A percentile compares a stretch with the other conserved stretches of the same genome.
Conservation (phyloP, 2,888 invertebrate genomes). For the Coleophora deauratella region DNA sequence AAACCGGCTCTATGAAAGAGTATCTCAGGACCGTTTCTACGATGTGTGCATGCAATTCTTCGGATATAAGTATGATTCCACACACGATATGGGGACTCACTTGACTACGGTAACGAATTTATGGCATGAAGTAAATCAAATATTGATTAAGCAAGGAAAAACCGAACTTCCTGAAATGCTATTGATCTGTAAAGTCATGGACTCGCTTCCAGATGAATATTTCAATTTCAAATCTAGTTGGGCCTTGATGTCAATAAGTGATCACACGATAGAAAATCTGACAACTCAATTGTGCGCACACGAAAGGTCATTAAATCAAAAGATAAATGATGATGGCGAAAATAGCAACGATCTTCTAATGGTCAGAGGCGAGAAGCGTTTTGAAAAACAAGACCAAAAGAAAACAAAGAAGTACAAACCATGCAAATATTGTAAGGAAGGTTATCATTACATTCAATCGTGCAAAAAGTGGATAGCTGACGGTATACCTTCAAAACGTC, state of each 20-base stretch:
- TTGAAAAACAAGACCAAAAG: not conserved
- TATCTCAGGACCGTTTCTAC: constrained; percentile 1
- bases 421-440: too few species aligned
- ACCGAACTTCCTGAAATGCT: constrained; percentile 1
- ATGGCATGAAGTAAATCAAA: constrained; percentile 1
- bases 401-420: too few species aligned
- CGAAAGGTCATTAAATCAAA: constrained; percentile 1
- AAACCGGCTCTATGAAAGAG: constrained; percentile 6
- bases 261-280: constrained; percentile 3
- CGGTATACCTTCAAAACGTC: too few species aligned
- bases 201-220: constrained; percentile 5
- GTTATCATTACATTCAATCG: too few species aligned
- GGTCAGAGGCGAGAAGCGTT: not conserved
- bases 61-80: not conserved
- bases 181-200: constrained; percentile 1
- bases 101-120: constrained; percentile 2
- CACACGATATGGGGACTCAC: constrained; percentile 1
- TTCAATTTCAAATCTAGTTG: constrained; percentile 9
- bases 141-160: not conserved
- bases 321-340: not conserved
- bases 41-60: constrained; percentile 4
- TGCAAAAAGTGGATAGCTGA: too few species aligned
- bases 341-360: not conserved
- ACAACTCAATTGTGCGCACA: constrained; percentile 5
- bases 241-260: constrained; percentile 4